phyloP scores from a whole-genome alignment of 2,888 invertebrate species.

The Pollenia labialis region DNA sequence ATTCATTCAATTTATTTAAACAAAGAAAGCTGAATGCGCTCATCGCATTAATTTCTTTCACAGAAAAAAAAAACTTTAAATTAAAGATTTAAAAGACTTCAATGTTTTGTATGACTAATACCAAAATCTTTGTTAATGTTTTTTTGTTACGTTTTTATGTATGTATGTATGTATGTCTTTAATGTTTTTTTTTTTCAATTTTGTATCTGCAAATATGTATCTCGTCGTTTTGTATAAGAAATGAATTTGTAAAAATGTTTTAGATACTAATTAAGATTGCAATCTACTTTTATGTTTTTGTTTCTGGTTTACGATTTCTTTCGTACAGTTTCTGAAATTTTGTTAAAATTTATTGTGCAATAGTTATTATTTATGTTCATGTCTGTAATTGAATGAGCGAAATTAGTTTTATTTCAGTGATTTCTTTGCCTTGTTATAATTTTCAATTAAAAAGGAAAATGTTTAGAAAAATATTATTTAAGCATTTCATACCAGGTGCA shows the following conservation, averaged over 20 bases:
- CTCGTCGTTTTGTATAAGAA: too few relatives aligned
- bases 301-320: not conserved
- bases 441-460: too few relatives aligned
- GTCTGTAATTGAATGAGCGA: not conserved
- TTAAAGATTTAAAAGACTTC: not conserved
- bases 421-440: not conserved
- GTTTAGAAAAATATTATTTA: not conserved
- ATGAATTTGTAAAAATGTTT: too few relatives aligned
- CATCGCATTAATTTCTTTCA: not conserved
- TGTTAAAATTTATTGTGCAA: slow-evolving; percentile 6
- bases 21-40: slow-evolving; percentile 8
- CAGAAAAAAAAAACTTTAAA: not conserved
- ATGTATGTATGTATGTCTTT: not conserved
- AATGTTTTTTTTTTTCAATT: not conserved
- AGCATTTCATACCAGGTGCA: not conserved
- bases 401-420: slow-evolving; percentile 27
- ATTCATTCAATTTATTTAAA: slow-evolving; percentile 1
- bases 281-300: not conserved
- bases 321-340: not conserved
- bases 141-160: not conserved
- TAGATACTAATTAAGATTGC: not conserved
- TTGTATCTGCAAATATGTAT: not conserved
- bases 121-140: not conserved
- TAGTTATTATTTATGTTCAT: not conserved
- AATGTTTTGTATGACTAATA: slow-evolving; percentile 12